Evolutionary conservation across 2,888 invertebrate genomes (phyloP).

Genomic region (Bedellia somnulentella): DNA sequence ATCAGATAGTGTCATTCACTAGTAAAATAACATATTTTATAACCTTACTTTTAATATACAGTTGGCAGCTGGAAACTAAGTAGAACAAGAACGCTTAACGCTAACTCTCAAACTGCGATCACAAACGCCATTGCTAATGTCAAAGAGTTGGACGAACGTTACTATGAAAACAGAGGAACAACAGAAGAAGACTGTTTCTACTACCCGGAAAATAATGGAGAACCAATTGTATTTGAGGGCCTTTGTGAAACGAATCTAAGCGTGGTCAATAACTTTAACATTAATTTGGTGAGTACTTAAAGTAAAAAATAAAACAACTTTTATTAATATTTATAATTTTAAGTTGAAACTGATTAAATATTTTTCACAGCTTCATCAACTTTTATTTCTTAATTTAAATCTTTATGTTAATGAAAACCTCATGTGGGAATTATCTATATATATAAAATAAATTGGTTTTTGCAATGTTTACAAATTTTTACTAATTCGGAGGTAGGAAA

Average conservation of each 20-base stretch:
- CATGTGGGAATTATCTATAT: too few species aligned
- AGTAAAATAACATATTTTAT: too few species aligned
- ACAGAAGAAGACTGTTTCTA: conserved; percentile 31
- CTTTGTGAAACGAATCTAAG: conserved; percentile 22
- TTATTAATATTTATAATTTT: too few species aligned
- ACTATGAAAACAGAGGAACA: conserved; percentile 24
- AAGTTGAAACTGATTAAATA: too few species aligned
- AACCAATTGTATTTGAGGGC: conserved; percentile 28
- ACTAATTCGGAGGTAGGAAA: too few species aligned
- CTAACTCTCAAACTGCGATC: conserved; percentile 15
- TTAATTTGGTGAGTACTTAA: conserved; percentile 20
- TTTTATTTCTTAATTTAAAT: too few species aligned
- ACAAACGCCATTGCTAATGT: conserved; percentile 17
- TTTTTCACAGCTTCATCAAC: too few species aligned
- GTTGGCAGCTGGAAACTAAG: conserved; percentile 40
- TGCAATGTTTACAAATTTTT: too few species aligned
- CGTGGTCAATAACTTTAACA: conserved; percentile 20
- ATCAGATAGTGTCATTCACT: too few species aligned
- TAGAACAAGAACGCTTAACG: conserved; percentile 16
- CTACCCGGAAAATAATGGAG: conserved; percentile 38
- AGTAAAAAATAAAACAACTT: too few species aligned
- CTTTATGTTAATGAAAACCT: too few species aligned
- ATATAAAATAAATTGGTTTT: too few species aligned
- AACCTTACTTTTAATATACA: conserved; percentile 15
- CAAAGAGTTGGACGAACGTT: conserved; percentile 24